Conservation (phyloP, 2,888 invertebrate species). For the Trachelus stipa region DNA sequence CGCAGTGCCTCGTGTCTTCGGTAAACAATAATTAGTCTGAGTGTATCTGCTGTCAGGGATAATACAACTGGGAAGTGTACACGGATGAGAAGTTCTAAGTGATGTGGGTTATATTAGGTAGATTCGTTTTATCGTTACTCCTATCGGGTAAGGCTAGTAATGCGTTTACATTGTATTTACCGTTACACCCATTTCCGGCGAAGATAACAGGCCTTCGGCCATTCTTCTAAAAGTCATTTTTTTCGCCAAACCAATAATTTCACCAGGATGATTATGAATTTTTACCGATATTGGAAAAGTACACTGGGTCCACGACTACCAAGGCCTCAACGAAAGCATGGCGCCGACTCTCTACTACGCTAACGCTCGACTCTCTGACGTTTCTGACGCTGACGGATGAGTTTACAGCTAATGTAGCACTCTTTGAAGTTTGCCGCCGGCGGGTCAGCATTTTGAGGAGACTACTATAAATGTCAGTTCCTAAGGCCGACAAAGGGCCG, state of each 20-base stretch:
- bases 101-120: not conserved
- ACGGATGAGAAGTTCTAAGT: conserved; percentile 41
- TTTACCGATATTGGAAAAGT: not conserved
- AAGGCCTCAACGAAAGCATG: conserved; percentile 16
- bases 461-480: conserved; percentile 29
- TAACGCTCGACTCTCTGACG: conserved; percentile 37
- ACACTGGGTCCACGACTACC: not conserved
- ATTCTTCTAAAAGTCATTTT: not conserved
- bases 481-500: conserved; percentile 30
- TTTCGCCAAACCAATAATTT: not conserved
- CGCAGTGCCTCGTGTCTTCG: conserved; percentile 28
- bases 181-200: not conserved
- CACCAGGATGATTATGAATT: not conserved
- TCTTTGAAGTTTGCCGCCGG: conserved; percentile 60
- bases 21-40: conserved; percentile 48
- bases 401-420: conserved; percentile 62
- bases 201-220: not conserved
- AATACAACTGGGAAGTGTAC: conserved; percentile 34
- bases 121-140: not conserved
- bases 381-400: conserved; percentile 64
- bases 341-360: conserved; percentile 44
- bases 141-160: not conserved
- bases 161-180: not conserved
- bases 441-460: conserved; percentile 41
- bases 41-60: conserved; percentile 32